Percentiles rank a stretch among this genome's conserved stretches.
These are phyloP conservation scores for Sphaerodactylus townsendi DNA, from an alignment of 2,113 vertebrate genomes.

Conservation along the genomic window DNA sequence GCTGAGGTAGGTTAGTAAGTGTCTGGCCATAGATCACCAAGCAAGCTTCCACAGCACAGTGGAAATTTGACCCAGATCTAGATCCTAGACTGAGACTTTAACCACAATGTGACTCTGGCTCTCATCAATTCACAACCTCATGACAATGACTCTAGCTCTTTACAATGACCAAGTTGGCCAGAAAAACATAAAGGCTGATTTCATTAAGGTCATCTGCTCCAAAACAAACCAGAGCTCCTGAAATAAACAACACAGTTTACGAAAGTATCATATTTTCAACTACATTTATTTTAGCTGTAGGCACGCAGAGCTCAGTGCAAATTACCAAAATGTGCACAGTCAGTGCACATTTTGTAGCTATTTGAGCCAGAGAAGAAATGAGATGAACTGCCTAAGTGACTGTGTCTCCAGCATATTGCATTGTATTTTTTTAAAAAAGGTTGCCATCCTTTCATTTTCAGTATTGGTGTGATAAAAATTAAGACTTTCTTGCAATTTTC, in stretches of 20 bases:
- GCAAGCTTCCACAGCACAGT: no score
- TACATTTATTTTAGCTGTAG: conserved; percentile 57
- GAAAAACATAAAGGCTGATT: not conserved
- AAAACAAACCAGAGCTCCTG: not conserved
- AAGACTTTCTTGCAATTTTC: not conserved
- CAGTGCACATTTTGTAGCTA: conserved; percentile 29
- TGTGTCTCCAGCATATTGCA: conserved; percentile 6
- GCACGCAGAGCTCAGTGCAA: conserved; percentile 55
- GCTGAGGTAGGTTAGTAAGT: no score
- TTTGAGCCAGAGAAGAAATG: conserved; percentile 20
- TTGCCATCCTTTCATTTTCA: not conserved
- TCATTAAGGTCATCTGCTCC: conserved; percentile 26
- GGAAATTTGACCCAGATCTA: no score
- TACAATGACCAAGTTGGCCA: no score
- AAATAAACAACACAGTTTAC: conserved; percentile 44
- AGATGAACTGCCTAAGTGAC: not conserved
- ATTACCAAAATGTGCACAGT: conserved; percentile 7
- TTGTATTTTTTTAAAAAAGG: not conserved
- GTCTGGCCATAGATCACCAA: no score
- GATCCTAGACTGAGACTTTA: no score
- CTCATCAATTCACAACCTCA: not conserved
- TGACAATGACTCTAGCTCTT: no score
- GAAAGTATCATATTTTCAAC: conserved; percentile 44
- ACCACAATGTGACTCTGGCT: no score
- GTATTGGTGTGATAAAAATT: not conserved